Percentiles rank a stretch among this genome's conserved stretches.
phyloP scores from a whole-genome alignment of 2,888 invertebrate genomes.

The Atrina japonica region DNA sequence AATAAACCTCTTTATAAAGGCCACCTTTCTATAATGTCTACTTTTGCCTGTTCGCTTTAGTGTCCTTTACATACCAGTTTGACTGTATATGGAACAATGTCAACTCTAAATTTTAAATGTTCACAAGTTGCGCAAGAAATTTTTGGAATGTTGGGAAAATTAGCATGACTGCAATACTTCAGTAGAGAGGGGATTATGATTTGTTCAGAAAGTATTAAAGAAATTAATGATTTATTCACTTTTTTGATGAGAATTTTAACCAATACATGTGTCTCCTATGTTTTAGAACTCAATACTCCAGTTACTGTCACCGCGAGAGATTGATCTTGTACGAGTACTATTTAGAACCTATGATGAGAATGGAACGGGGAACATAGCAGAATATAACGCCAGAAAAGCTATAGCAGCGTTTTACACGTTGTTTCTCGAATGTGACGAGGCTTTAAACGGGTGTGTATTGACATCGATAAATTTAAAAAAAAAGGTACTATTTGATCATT shows the following conservation, averaged over 20 bases:
- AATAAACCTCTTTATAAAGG: too few relatives aligned
- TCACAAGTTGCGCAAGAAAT: too few relatives aligned
- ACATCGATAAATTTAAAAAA: neutral
- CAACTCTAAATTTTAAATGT: too few relatives aligned
- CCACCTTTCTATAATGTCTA: too few relatives aligned
- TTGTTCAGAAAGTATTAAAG: too few relatives aligned
- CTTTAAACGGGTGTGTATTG: constrained; percentile 45
- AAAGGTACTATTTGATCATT: neutral
- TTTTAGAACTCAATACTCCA: constrained; percentile 60
- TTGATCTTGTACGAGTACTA: constrained; percentile 54
- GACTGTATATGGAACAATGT: too few relatives aligned
- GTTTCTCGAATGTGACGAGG: constrained; percentile 47
- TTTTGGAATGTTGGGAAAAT: too few relatives aligned
- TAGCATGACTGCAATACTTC: too few relatives aligned
- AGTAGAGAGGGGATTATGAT: too few relatives aligned
- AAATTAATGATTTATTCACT: too few relatives aligned
- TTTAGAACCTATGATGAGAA: constrained; percentile 50
- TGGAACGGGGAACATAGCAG: constrained; percentile 47
- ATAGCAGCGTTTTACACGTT: constrained; percentile 53
- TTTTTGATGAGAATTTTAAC: neutral
- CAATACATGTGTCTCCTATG: constrained; percentile 2
- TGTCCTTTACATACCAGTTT: too few relatives aligned
- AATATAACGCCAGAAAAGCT: constrained; percentile 49
- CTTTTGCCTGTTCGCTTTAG: too few relatives aligned
- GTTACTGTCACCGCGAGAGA: constrained; percentile 57